phyloP scores from a whole-genome alignment of 2,888 invertebrate genomes.

The Bruchidius siliquastri region DNA sequence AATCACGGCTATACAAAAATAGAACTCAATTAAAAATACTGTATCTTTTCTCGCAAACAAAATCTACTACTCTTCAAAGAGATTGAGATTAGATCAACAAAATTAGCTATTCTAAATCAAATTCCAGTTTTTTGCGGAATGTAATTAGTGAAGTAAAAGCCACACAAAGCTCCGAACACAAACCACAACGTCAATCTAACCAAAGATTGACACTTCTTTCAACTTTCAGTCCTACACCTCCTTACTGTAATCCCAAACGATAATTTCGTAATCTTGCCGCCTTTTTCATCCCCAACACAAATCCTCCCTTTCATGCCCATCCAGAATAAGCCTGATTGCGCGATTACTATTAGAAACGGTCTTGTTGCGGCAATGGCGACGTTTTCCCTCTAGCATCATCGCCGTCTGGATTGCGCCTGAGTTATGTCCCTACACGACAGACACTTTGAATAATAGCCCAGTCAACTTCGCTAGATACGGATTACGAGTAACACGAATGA shows the following conservation, averaged over 20 bases:
- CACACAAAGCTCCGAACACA: no score
- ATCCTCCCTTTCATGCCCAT: background rate
- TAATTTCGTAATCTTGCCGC: background rate
- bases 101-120: no score
- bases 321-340: constrained; percentile 31
- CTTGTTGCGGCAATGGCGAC: constrained; percentile 31
- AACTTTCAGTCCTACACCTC: background rate
- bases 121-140: no score
- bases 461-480: no score
- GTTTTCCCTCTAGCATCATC: constrained; percentile 40
- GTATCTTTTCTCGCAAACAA: no score
- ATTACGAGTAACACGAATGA: no score
- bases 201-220: background rate
- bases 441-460: constrained; percentile 45
- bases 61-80: no score
- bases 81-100: no score
- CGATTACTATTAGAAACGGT: constrained; percentile 42
- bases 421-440: constrained; percentile 48
- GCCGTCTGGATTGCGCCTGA: constrained; percentile 41
- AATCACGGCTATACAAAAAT: no score
- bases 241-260: background rate
- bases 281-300: background rate
- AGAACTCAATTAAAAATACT: no score
- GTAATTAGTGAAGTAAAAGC: no score
- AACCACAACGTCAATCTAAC: no score